Conservation (phyloP, 2,888 invertebrate species). For the Arenicola marina region DNA sequence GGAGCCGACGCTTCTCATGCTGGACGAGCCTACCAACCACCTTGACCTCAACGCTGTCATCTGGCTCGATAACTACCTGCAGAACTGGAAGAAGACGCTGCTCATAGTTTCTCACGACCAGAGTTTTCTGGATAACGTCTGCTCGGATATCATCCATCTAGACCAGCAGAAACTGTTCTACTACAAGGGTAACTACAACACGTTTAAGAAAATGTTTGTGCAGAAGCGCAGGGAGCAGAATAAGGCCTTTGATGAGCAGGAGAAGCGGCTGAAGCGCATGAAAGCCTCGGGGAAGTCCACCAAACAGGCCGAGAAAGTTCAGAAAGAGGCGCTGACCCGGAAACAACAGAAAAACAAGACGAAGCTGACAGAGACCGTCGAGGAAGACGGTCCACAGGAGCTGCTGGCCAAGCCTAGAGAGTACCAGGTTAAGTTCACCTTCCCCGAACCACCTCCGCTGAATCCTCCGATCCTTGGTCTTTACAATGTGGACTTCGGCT, state of each 20-base stretch:
- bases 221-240: slow-evolving; percentile 94
- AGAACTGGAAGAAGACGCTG: slow-evolving; percentile 98
- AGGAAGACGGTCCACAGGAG: slow-evolving; percentile 79
- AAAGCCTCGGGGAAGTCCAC: slow-evolving; percentile 95
- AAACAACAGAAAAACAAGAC: slow-evolving; percentile 84
- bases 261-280: slow-evolving; percentile 90
- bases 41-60: slow-evolving; percentile 99
- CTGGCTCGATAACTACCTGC: slow-evolving; percentile 98
- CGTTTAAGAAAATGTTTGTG: neutral
- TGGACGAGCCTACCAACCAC: slow-evolving; percentile 99
- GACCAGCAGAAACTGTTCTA: slow-evolving; percentile 93
- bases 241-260: slow-evolving; percentile 98
- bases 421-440: slow-evolving; percentile 95
- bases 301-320: slow-evolving; percentile 91
- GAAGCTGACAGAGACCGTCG: slow-evolving; percentile 77
- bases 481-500: slow-evolving; percentile 86
- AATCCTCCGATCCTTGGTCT: slow-evolving; percentile 96
- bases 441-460: slow-evolving; percentile 94
- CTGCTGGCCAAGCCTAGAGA: slow-evolving; percentile 89
- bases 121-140: slow-evolving; percentile 98
- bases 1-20: slow-evolving; percentile 93
- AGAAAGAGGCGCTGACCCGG: slow-evolving; percentile 85
- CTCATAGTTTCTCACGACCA: slow-evolving; percentile 99
- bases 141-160: slow-evolving; percentile 97
- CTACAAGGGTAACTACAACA: slow-evolving; percentile 77